Conservation (phyloP, 2,113 vertebrate genomes). For the Dasyurus viverrinus region DNA sequence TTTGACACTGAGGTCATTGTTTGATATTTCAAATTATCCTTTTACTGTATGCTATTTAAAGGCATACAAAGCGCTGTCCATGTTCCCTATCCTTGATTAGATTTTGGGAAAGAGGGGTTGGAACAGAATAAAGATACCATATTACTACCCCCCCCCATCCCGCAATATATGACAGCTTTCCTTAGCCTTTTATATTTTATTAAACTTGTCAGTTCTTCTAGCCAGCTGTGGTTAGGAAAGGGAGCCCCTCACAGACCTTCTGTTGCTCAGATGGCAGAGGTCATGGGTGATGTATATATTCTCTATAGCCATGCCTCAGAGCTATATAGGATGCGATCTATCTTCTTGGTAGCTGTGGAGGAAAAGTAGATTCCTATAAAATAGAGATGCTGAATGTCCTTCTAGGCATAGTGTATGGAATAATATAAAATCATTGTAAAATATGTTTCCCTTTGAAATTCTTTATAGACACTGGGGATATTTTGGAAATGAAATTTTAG, state of each 20-base stretch:
- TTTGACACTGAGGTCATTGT: background rate
- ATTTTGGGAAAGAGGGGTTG: background rate
- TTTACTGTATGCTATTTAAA: background rate
- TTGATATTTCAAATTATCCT: background rate
- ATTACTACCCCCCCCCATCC: no score
- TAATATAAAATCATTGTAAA: background rate
- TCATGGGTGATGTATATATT: background rate
- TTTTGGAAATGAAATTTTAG: background rate
- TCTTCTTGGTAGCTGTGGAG: background rate
- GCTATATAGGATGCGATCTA: background rate
- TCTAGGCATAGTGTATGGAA: background rate
- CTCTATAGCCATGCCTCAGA: background rate
- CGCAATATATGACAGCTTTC: background rate
- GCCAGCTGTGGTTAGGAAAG: background rate
- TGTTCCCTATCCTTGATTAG: background rate
- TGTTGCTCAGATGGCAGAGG: background rate
- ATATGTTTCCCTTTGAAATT: background rate
- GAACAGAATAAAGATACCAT: background rate
- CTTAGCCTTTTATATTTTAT: background rate
- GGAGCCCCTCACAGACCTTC: background rate
- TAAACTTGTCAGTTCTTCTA: accelerated
- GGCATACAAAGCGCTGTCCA: background rate
- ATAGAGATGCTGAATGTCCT: background rate
- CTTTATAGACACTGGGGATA: background rate
- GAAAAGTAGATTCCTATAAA: background rate